Base-by-base conservation (phyloP, 1,140 invertebrate genomes). In the Drusus annulatus region DNA sequence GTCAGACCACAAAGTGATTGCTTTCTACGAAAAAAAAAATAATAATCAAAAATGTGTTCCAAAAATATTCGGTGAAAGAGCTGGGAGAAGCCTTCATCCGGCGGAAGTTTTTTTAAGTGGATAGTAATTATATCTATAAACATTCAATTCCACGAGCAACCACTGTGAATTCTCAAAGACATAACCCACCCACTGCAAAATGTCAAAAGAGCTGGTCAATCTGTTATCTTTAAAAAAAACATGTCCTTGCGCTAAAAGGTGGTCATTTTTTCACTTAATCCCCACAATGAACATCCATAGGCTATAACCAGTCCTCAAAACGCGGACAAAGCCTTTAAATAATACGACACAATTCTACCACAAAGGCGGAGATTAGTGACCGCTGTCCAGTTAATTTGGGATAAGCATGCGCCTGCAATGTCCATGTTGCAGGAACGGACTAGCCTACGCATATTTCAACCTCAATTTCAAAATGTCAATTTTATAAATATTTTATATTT, bases 311-410 rank as follows among this genome's bases (percentile, higher is more conserved):
- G 36, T 45, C 36, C 10, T 45, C 36, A 45, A 45, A 45, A 45
- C 54, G 1, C 23, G 45, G 19, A 71, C 68, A 71, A 71, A n/a
- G 68, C 21, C 21, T 45, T 10, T 28, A 16, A 65, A 21, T 25
- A 65, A 65, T 65, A 25, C 10, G 62, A 19, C 19, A 60, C 56
- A 60, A 60, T 60, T 23, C 19, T 31, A 2, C 10, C 62, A 65
- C 13, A 52, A 52, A 21, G 71, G 16, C 19, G 0, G 8, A 17
- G 71, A 56, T 56, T 58, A 75, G 54, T 60, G 71, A 60, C 52
- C 54, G 71, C 56, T 75, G 71, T 75, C 71, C 71, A 58, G 71
- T 75, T 75, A 75, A 75, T 75, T 75, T 58, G 10, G 71, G 54
- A 58, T 73, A 75, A 58, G 71, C 71, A 45, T 75, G 23, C n/a